A percentile compares a stretch with the other conserved stretches of the same genome.
These are phyloP conservation scores for Glomeris marginata DNA, from an alignment of 2,888 invertebrate species.

Conservation along the genomic window DNA sequence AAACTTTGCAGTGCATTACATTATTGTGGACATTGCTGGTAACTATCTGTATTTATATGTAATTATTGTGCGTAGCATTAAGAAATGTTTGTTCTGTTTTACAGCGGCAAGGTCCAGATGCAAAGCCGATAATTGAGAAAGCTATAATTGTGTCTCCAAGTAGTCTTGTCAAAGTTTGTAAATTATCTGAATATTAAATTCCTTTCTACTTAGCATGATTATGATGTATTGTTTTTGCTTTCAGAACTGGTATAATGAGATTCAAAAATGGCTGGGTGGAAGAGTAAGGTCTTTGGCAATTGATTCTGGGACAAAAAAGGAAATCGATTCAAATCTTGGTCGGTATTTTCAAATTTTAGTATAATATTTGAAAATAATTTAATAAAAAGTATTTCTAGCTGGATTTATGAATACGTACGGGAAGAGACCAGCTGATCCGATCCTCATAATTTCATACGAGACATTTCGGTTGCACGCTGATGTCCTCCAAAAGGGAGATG, in stretches of 20 bases:
- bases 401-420: constrained; percentile 59
- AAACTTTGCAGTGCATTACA: constrained; percentile 94
- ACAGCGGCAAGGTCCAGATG: constrained; percentile 73
- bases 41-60: constrained; percentile 14
- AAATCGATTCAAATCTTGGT: constrained; percentile 56
- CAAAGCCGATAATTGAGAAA: constrained; percentile 76
- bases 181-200: not conserved
- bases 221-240: constrained; percentile 15
- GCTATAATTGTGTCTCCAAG: constrained; percentile 93
- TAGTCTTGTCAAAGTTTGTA: constrained; percentile 67
- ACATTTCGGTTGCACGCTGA: constrained; percentile 87
- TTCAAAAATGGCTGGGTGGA: constrained; percentile 85
- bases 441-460: constrained; percentile 97
- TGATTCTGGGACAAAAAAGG: constrained; percentile 71
- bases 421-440: constrained; percentile 60
- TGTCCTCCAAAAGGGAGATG: constrained; percentile 74
- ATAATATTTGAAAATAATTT: not conserved
- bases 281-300: constrained; percentile 60
- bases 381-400: constrained; percentile 27
- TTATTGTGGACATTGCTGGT: constrained; percentile 80
- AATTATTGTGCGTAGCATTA: constrained; percentile 3
- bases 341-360: constrained; percentile 2
- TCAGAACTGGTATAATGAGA: constrained; percentile 95
- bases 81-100: constrained; percentile 10
- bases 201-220: not conserved